Evolutionary conservation across 2,797 vertebrate genomes (phyloP), one percentile per base, ranked within the genome.

Genomic region (Coracias cyanogaster): DNA sequence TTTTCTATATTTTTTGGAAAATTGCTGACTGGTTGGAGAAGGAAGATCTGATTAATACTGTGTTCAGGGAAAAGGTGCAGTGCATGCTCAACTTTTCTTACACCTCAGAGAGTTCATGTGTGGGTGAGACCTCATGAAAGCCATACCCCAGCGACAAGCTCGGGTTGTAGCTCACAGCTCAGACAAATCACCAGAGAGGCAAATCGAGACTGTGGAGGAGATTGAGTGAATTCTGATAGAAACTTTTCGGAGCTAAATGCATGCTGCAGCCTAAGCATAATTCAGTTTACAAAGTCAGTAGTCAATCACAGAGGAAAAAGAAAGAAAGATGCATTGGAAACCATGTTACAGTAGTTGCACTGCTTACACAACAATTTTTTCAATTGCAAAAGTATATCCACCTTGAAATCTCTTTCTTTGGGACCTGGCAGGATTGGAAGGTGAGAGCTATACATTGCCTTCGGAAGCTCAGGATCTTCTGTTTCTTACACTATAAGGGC

Each of bases 341-440:
- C 24, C 21, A 74, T 61, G 65, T 94, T 78, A 33, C 3, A 22
- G 65, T 37, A 52, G 58, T 83, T 81, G 37, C 35, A 35, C 54
- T 60, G 31, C 65, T 73, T 67, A 52, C 8, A 54, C 64, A 82
- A 78, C 55, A 86, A 14, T 73, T 89, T 91, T 91, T 93, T 91
- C 87, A 83, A 37, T 39, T 67, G 54, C 31, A 72, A 15, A 92
- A 79, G 25, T 81, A 51, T 62, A 79, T 79, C 20, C 25, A 18
- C 62, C 89, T 93, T 61, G 61, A 89, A 88, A 91, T 58, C 49
- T 86, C 37, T 88, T 83, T 65, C 73, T 81, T 35, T 83, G 92
- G 74, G 87, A 94, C 58, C 14, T 83, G 46, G 9, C 13, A 79
- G 65, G 43, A 69, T 78, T 69, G 83, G 33, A 62, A 93, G 15